Percentiles rank a stretch among this genome's conserved stretches.
Conservation (phyloP, 2,113 vertebrate genomes). For the Chloropsis cyanopogon region DNA sequence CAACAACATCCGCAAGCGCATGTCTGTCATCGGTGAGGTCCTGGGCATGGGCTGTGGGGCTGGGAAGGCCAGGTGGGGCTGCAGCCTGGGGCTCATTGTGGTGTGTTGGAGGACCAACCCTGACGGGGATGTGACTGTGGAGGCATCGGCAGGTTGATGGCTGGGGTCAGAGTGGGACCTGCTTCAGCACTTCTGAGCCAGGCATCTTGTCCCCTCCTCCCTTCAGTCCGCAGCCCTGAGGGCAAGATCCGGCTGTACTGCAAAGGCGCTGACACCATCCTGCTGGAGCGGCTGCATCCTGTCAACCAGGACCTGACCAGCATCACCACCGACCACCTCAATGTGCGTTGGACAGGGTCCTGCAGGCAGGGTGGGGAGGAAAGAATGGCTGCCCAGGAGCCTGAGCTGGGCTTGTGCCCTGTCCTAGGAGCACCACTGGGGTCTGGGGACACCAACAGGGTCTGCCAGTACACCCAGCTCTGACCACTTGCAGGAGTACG, state of each 20-base stretch:
- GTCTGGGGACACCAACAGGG: neutral
- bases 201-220: neutral
- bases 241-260: conserved; percentile 93
- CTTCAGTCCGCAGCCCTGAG: conserved; percentile 82
- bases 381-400: no score
- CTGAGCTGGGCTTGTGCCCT: no score
- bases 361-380: neutral
- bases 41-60: neutral
- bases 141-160: accelerated
- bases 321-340: conserved; percentile 88
- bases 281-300: conserved; percentile 85
- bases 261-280: conserved; percentile 91
- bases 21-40: conserved; percentile 89
- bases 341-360: conserved; percentile 72
- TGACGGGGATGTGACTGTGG: no score
- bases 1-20: conserved; percentile 92
- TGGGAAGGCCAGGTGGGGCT: accelerated
- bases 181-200: neutral
- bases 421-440: accelerated
- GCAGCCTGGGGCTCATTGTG: accelerated
- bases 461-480: neutral
- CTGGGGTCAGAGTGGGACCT: neutral
- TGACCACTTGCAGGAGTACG: conserved; percentile 71
- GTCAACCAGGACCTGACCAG: conserved; percentile 79
- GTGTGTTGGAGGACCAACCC: accelerated